Evolutionary conservation across 2,113 vertebrate species (phyloP).

Genomic region (Harpagus bidentatus): DNA sequence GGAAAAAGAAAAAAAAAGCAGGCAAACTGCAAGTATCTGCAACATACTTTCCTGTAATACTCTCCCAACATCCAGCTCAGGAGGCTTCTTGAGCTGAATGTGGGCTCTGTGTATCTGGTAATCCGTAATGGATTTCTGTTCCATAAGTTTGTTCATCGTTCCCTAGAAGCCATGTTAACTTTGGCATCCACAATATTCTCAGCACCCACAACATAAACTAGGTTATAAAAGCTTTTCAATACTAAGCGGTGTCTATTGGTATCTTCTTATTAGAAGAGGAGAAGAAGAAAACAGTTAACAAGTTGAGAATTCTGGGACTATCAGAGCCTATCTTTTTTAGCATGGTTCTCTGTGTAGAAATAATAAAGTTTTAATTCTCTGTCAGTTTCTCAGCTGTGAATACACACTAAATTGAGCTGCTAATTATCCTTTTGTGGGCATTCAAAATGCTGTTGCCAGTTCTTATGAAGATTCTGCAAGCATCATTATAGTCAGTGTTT

Average conservation of each 20-base stretch:
- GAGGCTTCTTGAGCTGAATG: not conserved
- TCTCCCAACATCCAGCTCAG: not conserved
- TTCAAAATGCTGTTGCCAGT: not conserved
- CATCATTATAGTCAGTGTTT: not conserved
- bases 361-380: not conserved
- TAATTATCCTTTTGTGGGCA: not conserved
- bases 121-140: not conserved
- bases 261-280: not conserved
- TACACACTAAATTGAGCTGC: not conserved
- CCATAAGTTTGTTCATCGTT: not conserved
- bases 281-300: not conserved
- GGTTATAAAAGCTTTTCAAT: not conserved
- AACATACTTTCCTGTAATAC: not conserved
- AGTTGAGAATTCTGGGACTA: not conserved
- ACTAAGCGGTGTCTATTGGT: not conserved
- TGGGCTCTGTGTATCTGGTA: not conserved
- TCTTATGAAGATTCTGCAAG: not conserved
- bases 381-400: not conserved
- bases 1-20: not conserved
- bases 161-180: not conserved
- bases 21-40: not conserved
- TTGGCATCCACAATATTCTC: not conserved
- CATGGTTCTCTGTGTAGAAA: not conserved
- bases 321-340: not conserved
- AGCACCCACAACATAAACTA: not conserved